Evolutionary conservation across 1,140 invertebrate species (phyloP), one percentile per base, ranked within the genome.

Genomic region (Melitaea cinxia): DNA sequence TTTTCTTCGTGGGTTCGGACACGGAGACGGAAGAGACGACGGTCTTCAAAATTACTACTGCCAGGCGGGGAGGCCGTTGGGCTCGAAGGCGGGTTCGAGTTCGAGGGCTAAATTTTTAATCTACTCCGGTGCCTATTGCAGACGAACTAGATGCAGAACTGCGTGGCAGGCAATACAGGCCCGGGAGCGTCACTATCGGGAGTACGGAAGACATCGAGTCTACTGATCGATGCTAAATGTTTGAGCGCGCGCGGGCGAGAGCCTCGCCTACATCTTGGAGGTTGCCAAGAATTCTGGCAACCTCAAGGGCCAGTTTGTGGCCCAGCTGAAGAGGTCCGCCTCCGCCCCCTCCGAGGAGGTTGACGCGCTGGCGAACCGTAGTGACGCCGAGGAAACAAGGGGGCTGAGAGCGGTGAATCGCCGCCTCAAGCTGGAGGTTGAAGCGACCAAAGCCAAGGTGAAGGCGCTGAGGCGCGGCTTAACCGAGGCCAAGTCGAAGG

Each of bases 251-350:
- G 30, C 30, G 30, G 30, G 30, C 1, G 6, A 10, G 7, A 33
- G 12, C 6, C 6, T 33, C 6, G 30, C 30, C 30, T 10, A 9
- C 2, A 33, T 60, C 7, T 2, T 60, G 4, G 19, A 60, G 10
- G 45, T 60, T 19, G 42, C 45, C 7, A 23, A 35, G n/a, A 60
- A 49, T 17, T 60, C 57, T 7, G 39, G 21, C 6, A 60, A 60
- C n/a, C 17, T 60, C 4, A 49, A 60, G 12, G 57, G 57, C 1
- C 4, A 7, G 7, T 50, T 35, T 1, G 33, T 60, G 12, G 33
- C 21, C 6, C 12, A n/a, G 1, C 26, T 60, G 6, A 60, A 60
- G 30, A 26, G 35, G 1, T 12, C 55, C 4, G 35, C 55, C 7
- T 3, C 21, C 1, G 39, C 39, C 4, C 21, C 45, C 0, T 6